Base-by-base conservation (phyloP, 1,140 invertebrate genomes). In the Saccostrea glomerata region DNA sequence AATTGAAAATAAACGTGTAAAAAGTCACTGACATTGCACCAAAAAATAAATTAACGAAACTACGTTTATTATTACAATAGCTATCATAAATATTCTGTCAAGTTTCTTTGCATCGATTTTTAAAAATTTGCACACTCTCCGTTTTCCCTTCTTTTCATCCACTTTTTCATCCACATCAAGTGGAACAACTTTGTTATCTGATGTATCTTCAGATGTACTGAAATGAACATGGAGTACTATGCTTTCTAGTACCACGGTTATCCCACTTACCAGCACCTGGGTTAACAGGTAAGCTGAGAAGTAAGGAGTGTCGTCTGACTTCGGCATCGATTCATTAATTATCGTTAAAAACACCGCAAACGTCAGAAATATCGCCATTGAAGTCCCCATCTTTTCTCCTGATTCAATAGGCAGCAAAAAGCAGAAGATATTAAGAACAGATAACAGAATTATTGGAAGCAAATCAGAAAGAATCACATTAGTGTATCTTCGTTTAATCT, bases 281-380 rank as follows among this genome's bases (percentile, higher is more conserved):
- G 70, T 77, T 7, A 36, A 1, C 3, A 77, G 25, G 9, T 77
- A 77, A 7, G 25, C 70, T 0, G 70, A 30, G 70, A 77, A 77
- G 15, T 77, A 77, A 25, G 70, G 70, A 9, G 15, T 36, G 15
- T 77, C 30, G 1, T 77, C 70, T 15, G 85, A 89, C 12, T 87
- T 88, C 17, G 90, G 89, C 58, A 90, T 58, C 3, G 56, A 66
- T 17, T 91, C 89, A 60, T 82, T 88, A 30, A 91, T 88, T 36
- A 90, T 83, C 0, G 87, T 90, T 23, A 91, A 36, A 86, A 90
- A 89, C n/a, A 91, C 89, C 15, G 84, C 89, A 9, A 89, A 87
- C 3, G 90, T 83, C n/a, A 91, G 84, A 63, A 91, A 89, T 17
- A 88, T 87, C 4, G 90, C 85, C 60, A 91, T 86, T 1, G 82